Conservation (phyloP, 2,888 invertebrate species). For the Cybosia mesomella region DNA sequence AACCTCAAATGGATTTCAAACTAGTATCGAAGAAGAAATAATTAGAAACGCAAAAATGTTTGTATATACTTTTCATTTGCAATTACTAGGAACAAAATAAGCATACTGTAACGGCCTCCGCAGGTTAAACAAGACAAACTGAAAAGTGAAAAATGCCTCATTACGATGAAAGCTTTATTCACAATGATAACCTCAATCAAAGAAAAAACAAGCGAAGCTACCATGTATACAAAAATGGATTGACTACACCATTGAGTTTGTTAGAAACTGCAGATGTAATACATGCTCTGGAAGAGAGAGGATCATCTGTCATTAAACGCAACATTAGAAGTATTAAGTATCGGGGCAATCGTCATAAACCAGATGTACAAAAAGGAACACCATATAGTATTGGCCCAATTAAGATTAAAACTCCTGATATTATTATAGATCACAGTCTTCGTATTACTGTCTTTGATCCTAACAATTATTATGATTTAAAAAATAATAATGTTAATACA, state of each 20-base stretch:
- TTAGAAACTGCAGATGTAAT: conserved; percentile 73
- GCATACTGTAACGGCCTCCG: not conserved
- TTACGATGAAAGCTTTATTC: conserved; percentile 85
- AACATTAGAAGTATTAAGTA: conserved; percentile 80
- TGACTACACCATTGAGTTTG: conserved; percentile 67
- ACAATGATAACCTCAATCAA: conserved; percentile 82
- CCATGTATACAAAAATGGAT: conserved; percentile 82
- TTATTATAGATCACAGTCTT: conserved; percentile 76
- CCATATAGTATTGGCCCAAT: conserved; percentile 46
- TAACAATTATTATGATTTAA: conserved; percentile 73
- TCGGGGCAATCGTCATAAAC: conserved; percentile 69
- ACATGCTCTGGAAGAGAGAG: conserved; percentile 74
- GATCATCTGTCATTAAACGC: conserved; percentile 77
- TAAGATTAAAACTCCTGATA: conserved; percentile 73
- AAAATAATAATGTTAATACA: conserved; percentile 75
- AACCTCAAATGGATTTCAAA: conserved; percentile 52
- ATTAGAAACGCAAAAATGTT: conserved; percentile 23
- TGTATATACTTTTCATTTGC: conserved; percentile 8
- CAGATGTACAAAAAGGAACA: conserved; percentile 56
- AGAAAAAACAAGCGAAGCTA: conserved; percentile 84
- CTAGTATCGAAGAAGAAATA: conserved; percentile 23
- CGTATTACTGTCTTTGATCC: conserved; percentile 75
- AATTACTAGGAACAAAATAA: conserved; percentile 9
- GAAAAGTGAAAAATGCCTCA: conserved; percentile 72
- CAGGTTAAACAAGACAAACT: not conserved